Evolutionary conservation across 2,113 vertebrate genomes (phyloP), one percentile per base, ranked within the genome.

Genomic region (Rousettus leschenaultii): DNA sequence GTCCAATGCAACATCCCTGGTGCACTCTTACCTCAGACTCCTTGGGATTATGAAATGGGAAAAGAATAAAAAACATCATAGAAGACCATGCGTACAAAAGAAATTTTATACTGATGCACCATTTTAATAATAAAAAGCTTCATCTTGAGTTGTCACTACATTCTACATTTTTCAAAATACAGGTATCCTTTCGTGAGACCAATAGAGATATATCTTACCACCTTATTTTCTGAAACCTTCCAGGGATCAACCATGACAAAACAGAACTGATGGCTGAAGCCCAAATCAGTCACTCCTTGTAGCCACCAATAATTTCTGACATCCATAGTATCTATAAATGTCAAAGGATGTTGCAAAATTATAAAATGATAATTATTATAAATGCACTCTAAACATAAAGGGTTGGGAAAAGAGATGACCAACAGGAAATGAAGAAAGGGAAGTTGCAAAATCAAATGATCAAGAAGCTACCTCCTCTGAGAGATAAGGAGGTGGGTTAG

Each of bases 201-300:
- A 7, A 51, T 38, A 86, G 66, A 89, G 26, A 74, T 13, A 61
- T 84, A 66, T 74, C 48, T 85, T 19, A 83, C 51, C 8, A 0
- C 24, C 15, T 83, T 86, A 48, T 79, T 74, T 96, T 84, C 38
- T 90, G 59, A 94, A 86, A 79, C 1, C 30, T 61, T 93, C 15
- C 22, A 14, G 13, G 30, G 43, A 65, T 43, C 26, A 33, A 33
- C n/a, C 7, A 45, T 18, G 51, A 71, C 26, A 86, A 91, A 71
- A 30, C 1, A 45, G 33, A 82, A 7, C 24, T 63, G 22, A 70
- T 55, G 12, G 2, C 33, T 65, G 30, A 66, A 95, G 30, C 35
- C 14, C 91, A 77, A 83, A 73, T 45, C 18, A 38, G 57, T 38
- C 45, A 63, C 38, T 78, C 51, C 22, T 28, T 7, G 1, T 7